phyloP scores from a whole-genome alignment of 1,140 invertebrate species.

The Drosophila sucinea region DNA sequence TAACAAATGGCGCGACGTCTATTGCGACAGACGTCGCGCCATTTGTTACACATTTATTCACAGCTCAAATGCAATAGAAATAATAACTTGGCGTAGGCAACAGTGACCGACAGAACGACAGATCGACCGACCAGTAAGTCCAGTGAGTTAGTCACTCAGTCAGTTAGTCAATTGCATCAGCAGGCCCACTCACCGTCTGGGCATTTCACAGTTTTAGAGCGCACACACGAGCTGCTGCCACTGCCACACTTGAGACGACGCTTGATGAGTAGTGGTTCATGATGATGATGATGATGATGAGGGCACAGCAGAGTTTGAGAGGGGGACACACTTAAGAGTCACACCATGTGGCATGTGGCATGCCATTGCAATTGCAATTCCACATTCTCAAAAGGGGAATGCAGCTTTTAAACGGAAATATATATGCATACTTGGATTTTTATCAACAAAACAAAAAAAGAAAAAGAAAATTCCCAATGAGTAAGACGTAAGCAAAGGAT shows the following conservation, averaged over 20 bases:
- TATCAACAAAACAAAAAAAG: neutral
- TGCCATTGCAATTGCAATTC: slow-evolving; percentile 62
- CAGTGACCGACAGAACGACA: neutral
- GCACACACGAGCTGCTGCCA: slow-evolving; percentile 22
- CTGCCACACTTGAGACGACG: slow-evolving; percentile 65
- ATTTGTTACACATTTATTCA: slow-evolving; percentile 81
- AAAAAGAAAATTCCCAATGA: too few relatives aligned
- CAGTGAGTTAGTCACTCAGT: slow-evolving; percentile 29
- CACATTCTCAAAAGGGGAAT: slow-evolving; percentile 4
- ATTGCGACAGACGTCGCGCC: slow-evolving; percentile 63
- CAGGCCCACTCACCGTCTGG: slow-evolving; percentile 67
- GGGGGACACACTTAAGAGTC: slow-evolving; percentile 18
- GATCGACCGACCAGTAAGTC: neutral
- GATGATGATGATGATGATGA: neutral
- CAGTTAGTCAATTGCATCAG: slow-evolving; percentile 67
- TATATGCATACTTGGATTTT: neutral
- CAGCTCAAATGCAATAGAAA: slow-evolving; percentile 64
- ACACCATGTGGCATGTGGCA: slow-evolving; percentile 62
- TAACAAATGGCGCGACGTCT: slow-evolving; percentile 73
- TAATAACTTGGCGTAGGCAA: slow-evolving; percentile 59
- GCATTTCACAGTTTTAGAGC: slow-evolving; percentile 59
- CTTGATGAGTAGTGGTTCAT: slow-evolving; percentile 39
- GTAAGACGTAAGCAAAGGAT: neutral
- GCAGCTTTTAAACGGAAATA: slow-evolving; percentile 12
- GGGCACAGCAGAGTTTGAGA: slow-evolving; percentile 22